Conservation (phyloP, 2,888 invertebrate genomes). For the Cantharis rufa region DNA sequence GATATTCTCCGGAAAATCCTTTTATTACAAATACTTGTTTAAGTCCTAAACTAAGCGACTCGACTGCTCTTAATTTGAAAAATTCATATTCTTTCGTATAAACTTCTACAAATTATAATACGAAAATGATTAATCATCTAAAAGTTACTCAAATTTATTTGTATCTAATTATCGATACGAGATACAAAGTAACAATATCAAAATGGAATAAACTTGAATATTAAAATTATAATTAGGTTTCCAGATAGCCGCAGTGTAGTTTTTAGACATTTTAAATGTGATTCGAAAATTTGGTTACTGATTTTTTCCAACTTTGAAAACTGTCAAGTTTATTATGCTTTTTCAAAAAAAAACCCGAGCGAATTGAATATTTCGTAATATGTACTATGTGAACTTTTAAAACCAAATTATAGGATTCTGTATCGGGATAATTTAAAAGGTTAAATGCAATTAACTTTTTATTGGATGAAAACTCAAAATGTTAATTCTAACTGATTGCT, state of each 20-base stretch:
- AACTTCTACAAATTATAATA: background rate
- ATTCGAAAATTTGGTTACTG: background rate
- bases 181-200: background rate
- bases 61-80: background rate
- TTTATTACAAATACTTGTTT: background rate
- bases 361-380: background rate
- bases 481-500: background rate
- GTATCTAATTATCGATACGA: background rate
- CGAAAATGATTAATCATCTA: background rate
- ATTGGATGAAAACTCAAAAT: background rate
- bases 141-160: background rate
- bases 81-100: background rate
- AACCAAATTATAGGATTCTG: background rate
- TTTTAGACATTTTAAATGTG: no score
- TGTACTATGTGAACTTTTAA: background rate
- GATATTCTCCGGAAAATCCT: background rate
- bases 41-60: background rate
- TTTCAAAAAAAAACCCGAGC: background rate
- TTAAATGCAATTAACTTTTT: background rate
- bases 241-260: no score
- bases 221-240: no score
- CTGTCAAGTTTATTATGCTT: background rate
- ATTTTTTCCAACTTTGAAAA: background rate
- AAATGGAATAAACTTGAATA: background rate
- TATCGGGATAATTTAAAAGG: background rate